These are phyloP conservation scores for Druceiella hillmani DNA, from an alignment of 2,888 invertebrate genomes.

Conservation along the genomic window DNA sequence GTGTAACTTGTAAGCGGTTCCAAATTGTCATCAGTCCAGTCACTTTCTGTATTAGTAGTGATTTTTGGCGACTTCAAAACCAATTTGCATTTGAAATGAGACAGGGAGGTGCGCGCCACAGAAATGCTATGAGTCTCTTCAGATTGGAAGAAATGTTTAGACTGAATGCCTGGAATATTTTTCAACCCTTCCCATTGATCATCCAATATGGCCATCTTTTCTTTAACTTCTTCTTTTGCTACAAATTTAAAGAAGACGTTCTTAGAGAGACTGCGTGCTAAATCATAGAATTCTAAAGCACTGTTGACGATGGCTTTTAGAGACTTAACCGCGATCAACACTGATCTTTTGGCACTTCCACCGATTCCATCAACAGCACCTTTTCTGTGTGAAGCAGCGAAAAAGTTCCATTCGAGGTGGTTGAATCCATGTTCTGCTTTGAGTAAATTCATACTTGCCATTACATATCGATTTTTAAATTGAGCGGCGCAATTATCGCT, in stretches of 20 bases:
- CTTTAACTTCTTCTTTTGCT: slow-evolving; percentile 19
- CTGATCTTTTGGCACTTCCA: slow-evolving; percentile 21
- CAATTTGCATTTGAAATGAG: background rate
- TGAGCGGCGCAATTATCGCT: slow-evolving; percentile 21
- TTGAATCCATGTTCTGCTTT: no score
- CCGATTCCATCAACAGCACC: slow-evolving; percentile 24
- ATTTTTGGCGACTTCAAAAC: slow-evolving; percentile 4
- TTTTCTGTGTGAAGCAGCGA: slow-evolving; percentile 22
- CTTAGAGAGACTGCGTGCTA: slow-evolving; percentile 17
- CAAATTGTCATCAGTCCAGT: slow-evolving; percentile 12
- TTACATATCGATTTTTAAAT: slow-evolving; percentile 23
- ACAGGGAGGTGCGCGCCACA: slow-evolving; percentile 1
- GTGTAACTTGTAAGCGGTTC: slow-evolving; percentile 14
- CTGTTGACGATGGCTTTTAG: slow-evolving; percentile 17
- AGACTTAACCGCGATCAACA: slow-evolving; percentile 21
- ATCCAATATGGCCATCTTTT: slow-evolving; percentile 18
- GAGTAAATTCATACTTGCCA: slow-evolving; percentile 22
- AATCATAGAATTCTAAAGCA: slow-evolving; percentile 16
- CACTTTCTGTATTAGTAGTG: slow-evolving; percentile 13
- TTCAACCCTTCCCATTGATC: slow-evolving; percentile 16
- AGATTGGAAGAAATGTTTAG: slow-evolving; percentile 16
- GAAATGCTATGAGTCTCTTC: slow-evolving; percentile 4
- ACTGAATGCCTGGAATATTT: slow-evolving; percentile 20
- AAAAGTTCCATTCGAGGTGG: slow-evolving; percentile 23
- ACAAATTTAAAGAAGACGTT: slow-evolving; percentile 16